Evolutionary conservation across 1,140 invertebrate genomes (phyloP).

Genomic region (Macrotrachela quadricornifera): DNA sequence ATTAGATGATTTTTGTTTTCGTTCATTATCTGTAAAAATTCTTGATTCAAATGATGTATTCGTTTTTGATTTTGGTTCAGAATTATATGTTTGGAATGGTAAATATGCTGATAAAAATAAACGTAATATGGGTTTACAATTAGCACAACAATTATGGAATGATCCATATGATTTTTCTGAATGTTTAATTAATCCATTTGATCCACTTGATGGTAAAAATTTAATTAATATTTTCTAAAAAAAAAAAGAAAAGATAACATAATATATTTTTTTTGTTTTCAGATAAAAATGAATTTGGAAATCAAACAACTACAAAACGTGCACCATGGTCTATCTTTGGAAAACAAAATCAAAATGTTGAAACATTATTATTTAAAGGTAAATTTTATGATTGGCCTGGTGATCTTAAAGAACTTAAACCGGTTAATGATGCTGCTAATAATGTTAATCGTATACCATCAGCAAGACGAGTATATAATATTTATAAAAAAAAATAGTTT

Average conservation of each 20-base stretch:
- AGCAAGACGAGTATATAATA: too few species aligned
- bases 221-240: too few species aligned
- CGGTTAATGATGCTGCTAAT: too few species aligned
- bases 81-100: constrained; percentile 83
- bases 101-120: constrained; percentile 50
- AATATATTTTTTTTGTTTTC: too few species aligned
- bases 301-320: constrained; percentile 17
- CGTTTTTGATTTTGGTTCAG: constrained; percentile 77
- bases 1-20: constrained; percentile 58
- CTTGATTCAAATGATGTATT: constrained; percentile 48
- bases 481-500: too few species aligned
- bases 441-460: too few species aligned
- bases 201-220: constrained; percentile 4
- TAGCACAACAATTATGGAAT: constrained; percentile 58
- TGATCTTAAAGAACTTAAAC: constrained; percentile 31
- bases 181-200: constrained; percentile 49
- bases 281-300: too few species aligned
- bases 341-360: constrained; percentile 75
- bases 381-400: constrained; percentile 90
- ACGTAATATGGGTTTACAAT: constrained; percentile 44
- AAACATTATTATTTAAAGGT: constrained; percentile 70
- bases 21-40: constrained; percentile 58
- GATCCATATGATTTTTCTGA: constrained; percentile 59
- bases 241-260: too few species aligned
- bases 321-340: constrained; percentile 60